phyloP scores from a whole-genome alignment of 2,888 invertebrate genomes.

The Cheilosia soror region DNA sequence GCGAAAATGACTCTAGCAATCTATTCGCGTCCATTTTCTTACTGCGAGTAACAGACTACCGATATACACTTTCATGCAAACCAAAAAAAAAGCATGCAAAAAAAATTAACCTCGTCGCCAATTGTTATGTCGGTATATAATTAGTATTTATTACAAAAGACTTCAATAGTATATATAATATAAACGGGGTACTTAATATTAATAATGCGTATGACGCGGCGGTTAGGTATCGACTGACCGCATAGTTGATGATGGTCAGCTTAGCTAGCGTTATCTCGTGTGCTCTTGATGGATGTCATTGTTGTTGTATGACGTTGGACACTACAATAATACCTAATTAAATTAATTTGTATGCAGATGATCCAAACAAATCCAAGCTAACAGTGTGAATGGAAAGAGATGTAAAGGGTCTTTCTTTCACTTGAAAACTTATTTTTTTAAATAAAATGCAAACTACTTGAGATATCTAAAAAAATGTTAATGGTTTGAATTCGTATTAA shows the following conservation, averaged over 20 bases:
- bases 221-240: background rate
- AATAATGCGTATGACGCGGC: background rate
- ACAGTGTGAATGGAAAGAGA: too few species aligned
- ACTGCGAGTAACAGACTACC: background rate
- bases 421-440: too few species aligned
- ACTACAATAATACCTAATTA: too few species aligned
- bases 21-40: background rate
- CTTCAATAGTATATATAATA: too few species aligned
- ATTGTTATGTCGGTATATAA: background rate
- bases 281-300: background rate
- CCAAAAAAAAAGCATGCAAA: background rate
- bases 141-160: too few species aligned
- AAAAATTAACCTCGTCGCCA: too few species aligned
- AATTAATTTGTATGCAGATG: too few species aligned
- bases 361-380: too few species aligned
- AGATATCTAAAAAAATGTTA: too few species aligned
- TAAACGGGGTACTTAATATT: background rate
- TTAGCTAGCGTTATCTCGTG: background rate
- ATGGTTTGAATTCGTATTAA: too few species aligned
- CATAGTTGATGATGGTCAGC: background rate
- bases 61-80: background rate
- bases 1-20: slow-evolving; percentile 1
- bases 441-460: too few species aligned
- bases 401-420: too few species aligned
- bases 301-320: background rate